Percentiles rank a stretch among this genome's conserved stretches.
These are phyloP conservation scores for Apogon talboti DNA, from an alignment of 2,797 vertebrate species.

Conservation along the genomic window DNA sequence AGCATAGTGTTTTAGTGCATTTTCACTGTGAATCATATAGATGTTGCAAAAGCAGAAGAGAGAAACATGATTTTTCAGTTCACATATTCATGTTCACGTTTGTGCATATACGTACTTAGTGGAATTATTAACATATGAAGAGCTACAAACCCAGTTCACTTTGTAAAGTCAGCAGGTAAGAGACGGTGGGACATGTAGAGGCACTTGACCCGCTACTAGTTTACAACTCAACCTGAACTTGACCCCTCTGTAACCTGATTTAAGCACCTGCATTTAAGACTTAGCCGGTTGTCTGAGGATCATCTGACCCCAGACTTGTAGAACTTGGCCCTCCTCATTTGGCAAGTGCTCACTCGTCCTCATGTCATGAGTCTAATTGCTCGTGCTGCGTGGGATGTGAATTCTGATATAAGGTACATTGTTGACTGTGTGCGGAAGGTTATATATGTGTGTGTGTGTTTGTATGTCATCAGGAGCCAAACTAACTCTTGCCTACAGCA, in stretches of 20 bases:
- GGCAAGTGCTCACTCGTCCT: constrained; percentile 70
- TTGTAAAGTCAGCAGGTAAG: constrained; percentile 38
- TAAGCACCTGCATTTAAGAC: constrained; percentile 34
- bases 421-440: constrained; percentile 62
- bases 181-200: constrained; percentile 28
- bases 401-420: constrained; percentile 84
- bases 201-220: constrained; percentile 43
- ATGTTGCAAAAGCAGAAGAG: background rate
- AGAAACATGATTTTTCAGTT: background rate
- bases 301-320: constrained; percentile 53
- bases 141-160: constrained; percentile 11
- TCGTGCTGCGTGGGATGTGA: constrained; percentile 83
- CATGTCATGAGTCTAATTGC: constrained; percentile 82
- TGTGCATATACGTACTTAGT: background rate
- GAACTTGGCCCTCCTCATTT: constrained; percentile 53
- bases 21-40: background rate
- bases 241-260: constrained; percentile 59
- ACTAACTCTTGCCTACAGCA: constrained; percentile 70
- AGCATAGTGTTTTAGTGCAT: background rate
- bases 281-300: constrained; percentile 45
- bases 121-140: background rate
- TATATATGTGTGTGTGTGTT: constrained; percentile 41
- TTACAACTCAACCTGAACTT: constrained; percentile 65
- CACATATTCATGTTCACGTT: background rate
- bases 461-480: constrained; percentile 62